phyloP scores from a whole-genome alignment of 2,113 vertebrate species.

The Hymenochirus boettgeri region DNA sequence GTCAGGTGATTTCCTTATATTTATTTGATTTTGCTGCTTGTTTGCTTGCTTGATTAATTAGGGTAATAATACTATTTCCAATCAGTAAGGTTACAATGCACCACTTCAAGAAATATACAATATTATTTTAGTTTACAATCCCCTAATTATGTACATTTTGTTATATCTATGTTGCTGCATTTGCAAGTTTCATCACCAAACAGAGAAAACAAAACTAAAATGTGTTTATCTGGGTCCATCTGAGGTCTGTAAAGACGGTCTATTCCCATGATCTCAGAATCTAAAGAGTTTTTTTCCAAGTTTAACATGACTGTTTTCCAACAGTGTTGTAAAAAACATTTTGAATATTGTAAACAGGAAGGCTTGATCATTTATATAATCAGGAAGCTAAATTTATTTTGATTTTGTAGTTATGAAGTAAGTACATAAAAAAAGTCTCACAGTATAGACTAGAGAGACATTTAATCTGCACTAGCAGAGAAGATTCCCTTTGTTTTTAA shows the following conservation, averaged over 20 bases:
- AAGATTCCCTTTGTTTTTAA: conserved; percentile 1
- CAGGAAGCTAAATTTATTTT: conserved; percentile 11
- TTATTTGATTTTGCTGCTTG: too few species aligned
- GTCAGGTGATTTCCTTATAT: too few species aligned
- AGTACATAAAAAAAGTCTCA: neutral
- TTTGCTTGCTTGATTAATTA: too few species aligned
- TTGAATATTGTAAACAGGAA: conserved; percentile 36
- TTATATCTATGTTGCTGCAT: too few species aligned
- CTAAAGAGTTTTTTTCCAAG: conserved; percentile 1
- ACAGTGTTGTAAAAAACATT: conserved; percentile 25
- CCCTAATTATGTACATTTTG: too few species aligned
- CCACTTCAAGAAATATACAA: too few species aligned
- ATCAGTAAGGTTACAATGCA: too few species aligned
- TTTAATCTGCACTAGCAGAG: neutral
- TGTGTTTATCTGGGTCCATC: too few species aligned
- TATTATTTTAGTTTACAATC: too few species aligned
- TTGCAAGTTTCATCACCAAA: too few species aligned
- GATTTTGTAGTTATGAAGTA: conserved; percentile 17
- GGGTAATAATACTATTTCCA: too few species aligned
- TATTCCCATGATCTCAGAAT: conserved; percentile 32
- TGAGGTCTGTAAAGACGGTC: neutral
- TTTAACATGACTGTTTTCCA: neutral
- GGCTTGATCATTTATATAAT: conserved; percentile 9
- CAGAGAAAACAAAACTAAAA: too few species aligned
- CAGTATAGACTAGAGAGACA: conserved; percentile 4